These are phyloP conservation scores for Phenganax stokvisi DNA, from an alignment of 92 coral and sea anemone species.

Conservation along the genomic window DNA sequence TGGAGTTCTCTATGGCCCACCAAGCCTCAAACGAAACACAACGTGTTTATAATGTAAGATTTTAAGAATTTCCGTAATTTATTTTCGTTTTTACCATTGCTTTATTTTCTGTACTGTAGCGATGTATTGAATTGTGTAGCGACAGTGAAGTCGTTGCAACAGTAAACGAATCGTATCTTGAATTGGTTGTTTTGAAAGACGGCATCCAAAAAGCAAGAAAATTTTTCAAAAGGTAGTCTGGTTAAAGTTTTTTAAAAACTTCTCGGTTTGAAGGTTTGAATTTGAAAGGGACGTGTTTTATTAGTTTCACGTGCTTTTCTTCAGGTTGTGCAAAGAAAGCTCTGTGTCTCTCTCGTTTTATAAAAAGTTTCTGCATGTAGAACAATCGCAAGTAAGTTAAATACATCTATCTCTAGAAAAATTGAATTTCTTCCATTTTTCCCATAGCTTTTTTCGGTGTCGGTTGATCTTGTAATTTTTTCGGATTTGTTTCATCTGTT, in stretches of 20 bases:
- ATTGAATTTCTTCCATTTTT: background rate
- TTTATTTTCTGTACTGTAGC: background rate
- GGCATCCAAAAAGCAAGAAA: constrained; percentile 68
- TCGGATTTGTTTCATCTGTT: background rate
- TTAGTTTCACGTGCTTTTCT: background rate
- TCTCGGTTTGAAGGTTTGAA: background rate
- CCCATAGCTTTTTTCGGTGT: background rate
- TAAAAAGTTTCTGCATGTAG: constrained; percentile 56
- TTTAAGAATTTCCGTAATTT: background rate
- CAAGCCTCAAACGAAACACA: too few species aligned
- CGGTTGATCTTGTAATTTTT: too few species aligned
- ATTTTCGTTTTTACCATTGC: background rate
- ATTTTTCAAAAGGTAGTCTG: constrained; percentile 64
- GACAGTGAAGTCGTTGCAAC: constrained; percentile 42
- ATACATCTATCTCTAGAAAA: background rate
- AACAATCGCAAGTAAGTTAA: constrained; percentile 59
- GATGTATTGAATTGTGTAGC: background rate
- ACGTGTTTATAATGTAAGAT: background rate
- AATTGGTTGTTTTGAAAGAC: constrained; percentile 55
- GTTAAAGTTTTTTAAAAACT: background rate
- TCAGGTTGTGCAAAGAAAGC: constrained; percentile 49
- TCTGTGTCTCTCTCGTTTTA: constrained; percentile 62
- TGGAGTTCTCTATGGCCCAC: constrained; percentile 47
- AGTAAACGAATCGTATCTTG: constrained; percentile 61
- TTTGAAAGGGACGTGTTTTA: background rate